Evolutionary conservation across 2,888 invertebrate genomes (phyloP).

Genomic region (Isotomurus palustris): DNA sequence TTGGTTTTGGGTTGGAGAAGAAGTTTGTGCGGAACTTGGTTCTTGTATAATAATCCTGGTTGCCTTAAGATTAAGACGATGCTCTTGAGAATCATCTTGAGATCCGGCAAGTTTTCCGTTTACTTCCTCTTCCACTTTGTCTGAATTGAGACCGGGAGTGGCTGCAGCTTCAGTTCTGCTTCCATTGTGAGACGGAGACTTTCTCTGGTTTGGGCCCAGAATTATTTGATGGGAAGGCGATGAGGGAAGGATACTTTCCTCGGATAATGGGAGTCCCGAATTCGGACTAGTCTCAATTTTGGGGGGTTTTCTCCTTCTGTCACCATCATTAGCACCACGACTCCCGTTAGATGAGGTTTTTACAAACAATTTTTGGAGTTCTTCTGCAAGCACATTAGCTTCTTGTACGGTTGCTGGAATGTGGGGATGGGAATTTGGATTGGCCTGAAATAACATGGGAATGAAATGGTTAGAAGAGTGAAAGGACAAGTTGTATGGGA

Average conservation of each 20-base stretch:
- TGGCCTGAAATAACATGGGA: slow-evolving; percentile 2
- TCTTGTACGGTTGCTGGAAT: slow-evolving; percentile 30
- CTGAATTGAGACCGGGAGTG: background rate
- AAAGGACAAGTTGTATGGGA: background rate
- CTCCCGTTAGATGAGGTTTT: slow-evolving; percentile 27
- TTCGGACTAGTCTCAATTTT: background rate
- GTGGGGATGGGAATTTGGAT: background rate
- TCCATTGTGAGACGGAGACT: too few species aligned
- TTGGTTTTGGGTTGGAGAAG: too few species aligned
- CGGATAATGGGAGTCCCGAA: background rate
- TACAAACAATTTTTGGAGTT: slow-evolving; percentile 29
- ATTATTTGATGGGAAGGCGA: too few species aligned
- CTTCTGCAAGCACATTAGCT: slow-evolving; percentile 34
- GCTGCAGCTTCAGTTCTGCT: background rate
- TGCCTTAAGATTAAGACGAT: too few species aligned
- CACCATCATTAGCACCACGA: slow-evolving; percentile 2
- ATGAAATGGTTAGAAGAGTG: background rate
- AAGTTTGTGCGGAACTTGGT: too few species aligned
- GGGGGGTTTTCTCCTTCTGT: too few species aligned
- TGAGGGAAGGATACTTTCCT: background rate
- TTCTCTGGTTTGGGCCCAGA: too few species aligned
- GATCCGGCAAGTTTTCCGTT: too few species aligned
- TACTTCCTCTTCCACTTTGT: too few species aligned
- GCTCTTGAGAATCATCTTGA: too few species aligned
- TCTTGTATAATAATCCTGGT: too few species aligned